These are phyloP conservation scores for Limenitis camilla DNA, from an alignment of 2,888 invertebrate species.

Conservation along the genomic window DNA sequence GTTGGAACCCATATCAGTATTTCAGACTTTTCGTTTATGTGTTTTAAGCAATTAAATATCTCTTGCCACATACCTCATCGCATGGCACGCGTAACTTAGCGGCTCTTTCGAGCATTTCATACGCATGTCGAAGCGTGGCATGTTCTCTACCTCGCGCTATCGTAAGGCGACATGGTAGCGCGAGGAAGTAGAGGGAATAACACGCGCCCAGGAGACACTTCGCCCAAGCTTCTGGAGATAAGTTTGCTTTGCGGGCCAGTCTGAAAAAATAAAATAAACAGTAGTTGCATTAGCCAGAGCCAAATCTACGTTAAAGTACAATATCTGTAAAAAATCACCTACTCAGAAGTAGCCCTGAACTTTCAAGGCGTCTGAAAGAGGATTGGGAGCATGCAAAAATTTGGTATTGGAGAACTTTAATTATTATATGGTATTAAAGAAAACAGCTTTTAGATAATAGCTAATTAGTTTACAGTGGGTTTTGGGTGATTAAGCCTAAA, in stretches of 20 bases:
- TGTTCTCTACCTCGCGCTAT: slow-evolving; percentile 83
- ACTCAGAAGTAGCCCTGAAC: no score
- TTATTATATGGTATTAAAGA: no score
- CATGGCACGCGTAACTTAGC: slow-evolving; percentile 89
- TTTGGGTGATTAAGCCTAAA: no score
- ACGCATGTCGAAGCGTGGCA: slow-evolving; percentile 84
- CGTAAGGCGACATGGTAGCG: slow-evolving; percentile 90
- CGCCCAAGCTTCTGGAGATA: slow-evolving; percentile 92
- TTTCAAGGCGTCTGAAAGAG: no score
- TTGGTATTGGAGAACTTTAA: no score
- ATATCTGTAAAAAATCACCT: no score
- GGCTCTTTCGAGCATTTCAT: slow-evolving; percentile 90
- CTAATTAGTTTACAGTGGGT: no score
- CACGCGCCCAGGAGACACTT: slow-evolving; percentile 91
- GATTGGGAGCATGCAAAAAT: no score
- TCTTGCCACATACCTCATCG: slow-evolving; percentile 81
- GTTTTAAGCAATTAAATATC: not conserved
- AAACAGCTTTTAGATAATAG: no score
- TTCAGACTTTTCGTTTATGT: not conserved
- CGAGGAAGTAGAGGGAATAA: slow-evolving; percentile 96
- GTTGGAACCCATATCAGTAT: no score
- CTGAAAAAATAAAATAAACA: slow-evolving; percentile 36
- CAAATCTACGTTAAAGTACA: not conserved
- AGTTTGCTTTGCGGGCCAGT: slow-evolving; percentile 73
- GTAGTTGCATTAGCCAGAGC: not conserved